Evolutionary conservation across 35 echinoderm and acorn worm species (phyloP).

Genomic region (Apostichopus japonicus): DNA sequence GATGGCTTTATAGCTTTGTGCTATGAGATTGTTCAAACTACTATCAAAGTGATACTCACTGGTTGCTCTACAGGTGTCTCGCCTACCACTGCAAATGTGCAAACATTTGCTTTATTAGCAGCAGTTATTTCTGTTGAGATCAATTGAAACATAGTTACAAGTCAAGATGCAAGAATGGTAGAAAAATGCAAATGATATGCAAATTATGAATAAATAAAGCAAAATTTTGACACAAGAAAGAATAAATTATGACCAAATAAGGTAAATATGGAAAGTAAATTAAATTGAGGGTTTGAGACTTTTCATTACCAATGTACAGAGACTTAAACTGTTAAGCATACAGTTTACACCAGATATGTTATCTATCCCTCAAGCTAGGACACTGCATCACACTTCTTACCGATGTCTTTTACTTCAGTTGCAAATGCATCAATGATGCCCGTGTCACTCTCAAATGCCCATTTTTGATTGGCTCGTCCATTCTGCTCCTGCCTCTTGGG

Average conservation of each 20-base stretch:
- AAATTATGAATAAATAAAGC: too few relatives aligned
- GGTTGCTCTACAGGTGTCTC: constrained; percentile 78
- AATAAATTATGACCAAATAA: too few relatives aligned
- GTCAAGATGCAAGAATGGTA: neutral
- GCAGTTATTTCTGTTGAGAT: constrained; percentile 82
- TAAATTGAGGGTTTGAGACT: too few relatives aligned
- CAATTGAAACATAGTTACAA: neutral
- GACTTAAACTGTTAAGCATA: too few relatives aligned
- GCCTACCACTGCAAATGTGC: constrained; percentile 88
- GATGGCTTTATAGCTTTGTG: too few relatives aligned
- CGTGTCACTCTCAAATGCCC: constrained; percentile 83
- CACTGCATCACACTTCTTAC: constrained; percentile 20
- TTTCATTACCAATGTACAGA: too few relatives aligned
- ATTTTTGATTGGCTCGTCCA: constrained; percentile 95
- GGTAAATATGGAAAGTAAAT: too few relatives aligned
- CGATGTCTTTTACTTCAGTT: constrained; percentile 74
- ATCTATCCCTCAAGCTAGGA: too few relatives aligned
- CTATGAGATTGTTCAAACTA: too few relatives aligned
- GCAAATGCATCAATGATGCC: constrained; percentile 91
- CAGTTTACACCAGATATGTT: too few relatives aligned
- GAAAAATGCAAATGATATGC: neutral
- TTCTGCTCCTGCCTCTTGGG: constrained; percentile 56
- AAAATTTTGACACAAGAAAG: too few relatives aligned
- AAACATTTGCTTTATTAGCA: constrained; percentile 91
- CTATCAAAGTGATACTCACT: constrained; percentile 55